Conservation (phyloP, 2,888 invertebrate genomes). For the Drosophila sordidula region DNA sequence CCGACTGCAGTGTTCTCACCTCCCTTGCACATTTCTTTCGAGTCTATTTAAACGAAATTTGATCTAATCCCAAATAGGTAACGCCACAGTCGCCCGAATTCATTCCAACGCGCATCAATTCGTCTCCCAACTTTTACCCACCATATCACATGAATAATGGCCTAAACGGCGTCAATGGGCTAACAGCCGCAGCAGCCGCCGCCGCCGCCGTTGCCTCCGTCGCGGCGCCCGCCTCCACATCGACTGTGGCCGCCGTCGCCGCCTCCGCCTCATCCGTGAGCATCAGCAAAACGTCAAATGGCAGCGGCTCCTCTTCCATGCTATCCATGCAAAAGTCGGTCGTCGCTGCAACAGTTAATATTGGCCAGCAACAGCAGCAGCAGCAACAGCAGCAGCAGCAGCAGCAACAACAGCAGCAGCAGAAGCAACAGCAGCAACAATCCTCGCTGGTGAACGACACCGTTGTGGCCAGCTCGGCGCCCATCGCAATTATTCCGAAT, state of each 20-base stretch:
- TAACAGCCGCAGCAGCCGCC: slow-evolving; percentile 66
- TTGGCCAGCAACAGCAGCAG: slow-evolving; percentile 76
- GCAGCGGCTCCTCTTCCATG: slow-evolving; percentile 67
- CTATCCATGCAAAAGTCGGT: slow-evolving; percentile 81
- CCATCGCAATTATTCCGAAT: slow-evolving; percentile 72
- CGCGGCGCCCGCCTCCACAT: slow-evolving; percentile 31
- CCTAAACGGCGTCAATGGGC: slow-evolving; percentile 74
- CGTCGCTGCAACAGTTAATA: slow-evolving; percentile 76
- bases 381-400: slow-evolving; percentile 76
- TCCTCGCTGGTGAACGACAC: slow-evolving; percentile 42
- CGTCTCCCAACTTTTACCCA: slow-evolving; percentile 84
- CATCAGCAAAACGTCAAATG: slow-evolving; percentile 73
- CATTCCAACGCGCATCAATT: slow-evolving; percentile 85
- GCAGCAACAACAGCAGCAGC: slow-evolving; percentile 68
- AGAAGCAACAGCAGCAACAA: slow-evolving; percentile 73
- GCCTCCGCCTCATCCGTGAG: slow-evolving; percentile 39
- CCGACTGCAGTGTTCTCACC: background rate
- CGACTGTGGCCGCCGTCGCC: slow-evolving; percentile 34
- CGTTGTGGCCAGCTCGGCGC: slow-evolving; percentile 61
- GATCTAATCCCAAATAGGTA: slow-evolving; percentile 82
- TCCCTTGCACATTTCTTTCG: too few relatives aligned
- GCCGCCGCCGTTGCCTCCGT: slow-evolving; percentile 36
- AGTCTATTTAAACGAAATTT: background rate
- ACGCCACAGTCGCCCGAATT: slow-evolving; percentile 86
- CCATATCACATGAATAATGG: slow-evolving; percentile 84